Base-by-base conservation (phyloP, 2,888 invertebrate genomes). In the Melangyna quadrimaculata region DNA sequence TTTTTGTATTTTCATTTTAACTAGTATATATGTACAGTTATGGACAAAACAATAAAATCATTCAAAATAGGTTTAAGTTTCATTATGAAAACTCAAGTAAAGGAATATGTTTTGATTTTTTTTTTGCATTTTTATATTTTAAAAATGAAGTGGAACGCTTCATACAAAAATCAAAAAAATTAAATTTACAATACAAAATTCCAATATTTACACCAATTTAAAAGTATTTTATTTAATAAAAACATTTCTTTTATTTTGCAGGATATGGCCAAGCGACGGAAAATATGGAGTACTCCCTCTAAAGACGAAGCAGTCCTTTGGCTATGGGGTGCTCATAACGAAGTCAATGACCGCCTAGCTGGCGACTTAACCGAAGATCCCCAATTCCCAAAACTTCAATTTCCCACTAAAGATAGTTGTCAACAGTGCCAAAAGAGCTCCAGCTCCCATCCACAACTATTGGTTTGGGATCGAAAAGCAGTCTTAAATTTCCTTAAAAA, bases 271-370 rank as follows among this genome's bases (percentile, higher is more conserved):
- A 92, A 93, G 1, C 93, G 94, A 78, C 94, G 95, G 79, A 94
- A 95, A 89, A 93, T 96, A 83, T 94, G 94, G 89, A 94, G 95
- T 88, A 95, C 97, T 0, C 93, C 93, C 17, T 94, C 94, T 69
- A 94, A 95, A 88, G 95, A 96, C 75, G 96, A 97, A 81, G 95
- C 95, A 17, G 94, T 98, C 0, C 92, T 98, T 48, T 99, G 98
- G 98, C 92, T 99, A 27, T 99, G 99, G 99, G 94, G 94, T 89
- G 96, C 97, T 0, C 99, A 99, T 91, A 99, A 99, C 91, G 95
- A 95, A 92, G 99, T 98, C 0, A 99, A 99, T 91, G 93, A 95
- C 87, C 94, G 99, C 88, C 93, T 99, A 29, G 94, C 96, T 24
- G 97, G 97, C 0, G 98, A 98, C 91, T 87, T 92, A 4, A 97